Evolutionary conservation across 1,140 invertebrate species (phyloP).

Genomic region (Reticulitermes speratus): DNA sequence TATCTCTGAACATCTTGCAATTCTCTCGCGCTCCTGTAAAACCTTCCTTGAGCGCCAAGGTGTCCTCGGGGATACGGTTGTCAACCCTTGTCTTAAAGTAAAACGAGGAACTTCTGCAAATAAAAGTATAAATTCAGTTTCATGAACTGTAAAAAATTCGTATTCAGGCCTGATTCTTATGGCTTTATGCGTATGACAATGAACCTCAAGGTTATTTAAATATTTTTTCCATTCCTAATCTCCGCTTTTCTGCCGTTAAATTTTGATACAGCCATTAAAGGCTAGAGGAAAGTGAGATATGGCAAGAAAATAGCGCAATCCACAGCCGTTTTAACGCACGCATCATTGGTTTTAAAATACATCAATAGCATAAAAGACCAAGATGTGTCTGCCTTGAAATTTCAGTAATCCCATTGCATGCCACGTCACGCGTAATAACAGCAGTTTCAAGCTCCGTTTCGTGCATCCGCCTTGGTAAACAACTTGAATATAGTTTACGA

Average conservation of each 20-base stretch:
- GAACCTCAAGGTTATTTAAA: not conserved
- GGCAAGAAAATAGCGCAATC: not conserved
- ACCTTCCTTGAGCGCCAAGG: too few relatives aligned
- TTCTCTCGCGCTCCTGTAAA: too few relatives aligned
- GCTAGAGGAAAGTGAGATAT: not conserved
- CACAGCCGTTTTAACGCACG: not conserved
- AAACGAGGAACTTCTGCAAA: too few relatives aligned
- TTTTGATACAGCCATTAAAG: not conserved
- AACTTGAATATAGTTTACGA: not conserved
- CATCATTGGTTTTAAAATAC: not conserved
- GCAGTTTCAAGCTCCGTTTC: not conserved
- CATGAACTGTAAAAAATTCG: too few relatives aligned
- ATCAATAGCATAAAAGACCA: not conserved
- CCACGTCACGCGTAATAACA: not conserved
- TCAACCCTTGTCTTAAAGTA: too few relatives aligned
- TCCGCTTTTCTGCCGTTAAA: not conserved
- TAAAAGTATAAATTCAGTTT: too few relatives aligned
- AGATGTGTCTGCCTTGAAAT: not conserved
- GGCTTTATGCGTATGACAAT: not conserved
- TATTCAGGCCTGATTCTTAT: not conserved
- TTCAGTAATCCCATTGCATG: not conserved
- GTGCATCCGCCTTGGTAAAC: not conserved
- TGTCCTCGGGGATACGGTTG: too few relatives aligned
- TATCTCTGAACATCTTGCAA: too few relatives aligned
- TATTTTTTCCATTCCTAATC: not conserved